Evolutionary conservation across 2,113 vertebrate species (phyloP), one percentile per base, ranked within the genome.

Genomic region (Egretta garzetta): DNA sequence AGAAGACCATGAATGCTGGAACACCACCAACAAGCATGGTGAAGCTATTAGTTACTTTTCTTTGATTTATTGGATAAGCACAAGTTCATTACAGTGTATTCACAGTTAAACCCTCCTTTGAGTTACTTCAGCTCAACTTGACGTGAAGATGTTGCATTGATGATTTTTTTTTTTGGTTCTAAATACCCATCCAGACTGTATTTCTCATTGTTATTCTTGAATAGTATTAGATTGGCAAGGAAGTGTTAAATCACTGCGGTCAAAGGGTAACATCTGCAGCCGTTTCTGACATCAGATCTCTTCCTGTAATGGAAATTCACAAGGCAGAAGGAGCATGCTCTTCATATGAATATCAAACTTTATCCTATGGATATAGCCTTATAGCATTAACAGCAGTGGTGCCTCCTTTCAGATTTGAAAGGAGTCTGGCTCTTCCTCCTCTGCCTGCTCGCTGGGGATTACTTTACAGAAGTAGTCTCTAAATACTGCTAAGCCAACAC

Each of bases 251-350:
- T 89, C 84, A 85, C 52, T 90, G 43, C 0, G 0, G 77, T 88
- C 90, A 82, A 72, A 87, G 53, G 62, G 62, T 55, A 95, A 93
- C 58, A 81, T 91, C 81, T 97, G 87, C 87, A 82, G 84, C 85
- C 0, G 0, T 76, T 94, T 80, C 74, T 93, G 62, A 81, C 85
- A 80, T 90, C 81, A 68, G 73, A 73, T 76, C 66, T 64, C 93
- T 91, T 94, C 90, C 85, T 90, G 77, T 82, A 66, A 64, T 75
- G 73, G 81, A 88, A 94, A 94, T 88, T 41, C 10, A 0, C 30
- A 88, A 72, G 73, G 35, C 55, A 74, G 53, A 63, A 72, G 41
- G 62, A 79, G n/a, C 37, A 80, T 67, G 30, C 45, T 86, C 45
- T 63, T 80, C 59, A 67, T 84, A 28, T 11, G 37, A 79, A 33